These are phyloP conservation scores for Stegophylla sp. DNA, from an alignment of 2,888 invertebrate species.

Conservation along the genomic window DNA sequence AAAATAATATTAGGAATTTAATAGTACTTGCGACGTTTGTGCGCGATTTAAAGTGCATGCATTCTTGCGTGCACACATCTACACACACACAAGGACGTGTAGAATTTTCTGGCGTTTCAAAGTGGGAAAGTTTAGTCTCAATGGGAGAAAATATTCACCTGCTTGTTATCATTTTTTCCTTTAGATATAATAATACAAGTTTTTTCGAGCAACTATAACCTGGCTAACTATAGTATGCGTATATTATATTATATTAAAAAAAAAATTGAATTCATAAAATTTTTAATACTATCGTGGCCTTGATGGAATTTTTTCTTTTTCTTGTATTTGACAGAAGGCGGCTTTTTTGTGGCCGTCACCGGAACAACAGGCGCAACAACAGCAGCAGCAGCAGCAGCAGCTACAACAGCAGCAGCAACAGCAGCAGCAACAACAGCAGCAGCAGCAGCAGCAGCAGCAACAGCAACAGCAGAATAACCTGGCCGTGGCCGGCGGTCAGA, in stretches of 20 bases:
- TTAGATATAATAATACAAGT: background rate
- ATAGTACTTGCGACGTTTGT: background rate
- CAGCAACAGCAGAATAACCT: constrained; percentile 66
- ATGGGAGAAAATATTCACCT: background rate
- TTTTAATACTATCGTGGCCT: background rate
- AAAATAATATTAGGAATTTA: background rate
- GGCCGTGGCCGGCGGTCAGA: constrained; percentile 64
- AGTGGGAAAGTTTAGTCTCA: background rate
- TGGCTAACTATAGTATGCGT: too few relatives aligned
- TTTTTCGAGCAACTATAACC: too few relatives aligned
- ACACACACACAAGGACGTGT: background rate
- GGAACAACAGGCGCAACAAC: constrained; percentile 65
- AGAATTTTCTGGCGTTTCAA: background rate
- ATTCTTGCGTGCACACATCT: background rate
- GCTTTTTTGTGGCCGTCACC: constrained; percentile 69
- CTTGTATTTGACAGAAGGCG: constrained; percentile 66
- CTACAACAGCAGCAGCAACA: constrained; percentile 50
- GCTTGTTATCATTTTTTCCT: background rate
- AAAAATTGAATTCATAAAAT: too few relatives aligned
- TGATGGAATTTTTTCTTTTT: constrained; percentile 29
- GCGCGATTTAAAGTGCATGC: background rate
- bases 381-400: constrained; percentile 63
- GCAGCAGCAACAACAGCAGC: constrained; percentile 64
- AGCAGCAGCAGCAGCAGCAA: constrained; percentile 48
- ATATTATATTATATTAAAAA: too few relatives aligned